Conservation (phyloP, 2,113 vertebrate genomes). For the Eonycteris spelaea region DNA sequence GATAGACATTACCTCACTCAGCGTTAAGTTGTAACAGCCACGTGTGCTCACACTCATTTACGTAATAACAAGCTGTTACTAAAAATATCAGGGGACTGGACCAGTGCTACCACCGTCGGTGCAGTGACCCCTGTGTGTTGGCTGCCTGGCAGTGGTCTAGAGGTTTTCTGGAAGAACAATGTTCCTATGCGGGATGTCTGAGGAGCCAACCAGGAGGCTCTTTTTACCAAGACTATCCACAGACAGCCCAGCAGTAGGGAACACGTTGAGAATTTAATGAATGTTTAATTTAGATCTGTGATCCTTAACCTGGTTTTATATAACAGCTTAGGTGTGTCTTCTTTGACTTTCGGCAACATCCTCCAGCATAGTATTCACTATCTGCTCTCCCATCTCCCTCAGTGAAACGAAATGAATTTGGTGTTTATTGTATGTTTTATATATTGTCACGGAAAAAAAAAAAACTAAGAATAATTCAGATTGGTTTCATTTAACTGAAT, state of each 20-base stretch:
- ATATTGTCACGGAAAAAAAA: not conserved
- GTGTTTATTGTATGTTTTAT: not conserved
- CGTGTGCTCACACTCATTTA: not conserved
- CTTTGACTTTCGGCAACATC: not conserved
- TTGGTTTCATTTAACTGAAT: constrained; percentile 21
- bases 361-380: not conserved
- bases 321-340: not conserved
- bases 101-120: not conserved
- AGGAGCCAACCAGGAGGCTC: not conserved
- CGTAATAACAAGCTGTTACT: not conserved
- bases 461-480: not conserved
- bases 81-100: not conserved
- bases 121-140: not conserved
- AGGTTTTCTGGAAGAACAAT: not conserved
- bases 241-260: constrained; percentile 33
- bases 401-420: not conserved
- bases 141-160: too few species aligned
- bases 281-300: constrained; percentile 24
- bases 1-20: not conserved
- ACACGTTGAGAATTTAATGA: constrained; percentile 34
- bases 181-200: not conserved
- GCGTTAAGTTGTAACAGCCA: not conserved
- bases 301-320: constrained; percentile 19
- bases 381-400: not conserved
- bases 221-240: not conserved